Conservation (phyloP, 1,140 invertebrate genomes). For the Portunus trituberculatus region DNA sequence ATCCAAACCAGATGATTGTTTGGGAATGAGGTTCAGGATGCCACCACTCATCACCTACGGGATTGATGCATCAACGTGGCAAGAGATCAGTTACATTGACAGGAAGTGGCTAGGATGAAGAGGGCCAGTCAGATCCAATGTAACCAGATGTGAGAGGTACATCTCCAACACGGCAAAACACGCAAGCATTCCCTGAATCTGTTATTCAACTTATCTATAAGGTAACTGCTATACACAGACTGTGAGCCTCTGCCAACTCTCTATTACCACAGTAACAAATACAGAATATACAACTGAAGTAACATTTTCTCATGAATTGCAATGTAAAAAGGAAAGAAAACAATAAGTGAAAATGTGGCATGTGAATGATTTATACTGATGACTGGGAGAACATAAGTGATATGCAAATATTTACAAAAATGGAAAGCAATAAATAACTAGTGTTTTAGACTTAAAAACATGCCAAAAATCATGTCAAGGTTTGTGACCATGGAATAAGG, state of each 20-base stretch:
- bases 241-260: neutral
- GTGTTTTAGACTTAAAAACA: neutral
- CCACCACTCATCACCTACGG: neutral
- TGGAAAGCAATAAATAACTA: constrained; percentile 14
- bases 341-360: neutral
- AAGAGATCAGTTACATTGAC: neutral
- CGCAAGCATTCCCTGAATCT: neutral
- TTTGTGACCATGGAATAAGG: neutral
- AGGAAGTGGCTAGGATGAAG: neutral
- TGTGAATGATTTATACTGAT: neutral
- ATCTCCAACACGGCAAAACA: neutral
- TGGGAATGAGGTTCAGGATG: neutral
- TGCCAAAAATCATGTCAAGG: neutral
- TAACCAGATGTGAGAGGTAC: neutral
- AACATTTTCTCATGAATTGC: neutral
- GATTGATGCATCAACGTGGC: neutral
- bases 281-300: neutral
- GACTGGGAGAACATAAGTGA: neutral
- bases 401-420: neutral
- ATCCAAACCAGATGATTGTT: neutral
- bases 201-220: neutral
- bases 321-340: neutral
- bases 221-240: neutral
- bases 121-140: neutral
- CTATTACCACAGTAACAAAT: neutral